Evolutionary conservation across 2,113 vertebrate species (phyloP).

Genomic region (Reinhardtius hippoglossoides): DNA sequence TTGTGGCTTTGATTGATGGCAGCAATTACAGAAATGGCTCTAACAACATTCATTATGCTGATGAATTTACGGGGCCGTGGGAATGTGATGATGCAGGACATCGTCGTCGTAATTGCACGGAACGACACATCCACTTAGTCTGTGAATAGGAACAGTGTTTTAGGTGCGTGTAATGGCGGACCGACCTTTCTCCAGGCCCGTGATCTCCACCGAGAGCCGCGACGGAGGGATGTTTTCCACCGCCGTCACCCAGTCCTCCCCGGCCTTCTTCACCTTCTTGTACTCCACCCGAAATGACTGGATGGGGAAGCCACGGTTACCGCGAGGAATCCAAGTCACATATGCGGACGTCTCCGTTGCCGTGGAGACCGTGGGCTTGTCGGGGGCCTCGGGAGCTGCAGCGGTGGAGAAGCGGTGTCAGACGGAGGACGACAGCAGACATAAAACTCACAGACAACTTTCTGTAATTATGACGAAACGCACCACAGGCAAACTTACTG

Average conservation of each 20-base stretch:
- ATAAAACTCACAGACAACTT: constrained; percentile 15
- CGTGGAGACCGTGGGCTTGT: constrained; percentile 96
- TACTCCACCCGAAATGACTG: constrained; percentile 95
- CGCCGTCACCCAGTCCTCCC: constrained; percentile 91
- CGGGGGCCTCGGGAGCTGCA: constrained; percentile 95
- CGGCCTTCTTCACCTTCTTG: constrained; percentile 92
- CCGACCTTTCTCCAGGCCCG: constrained; percentile 92
- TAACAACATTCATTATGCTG: constrained; percentile 70
- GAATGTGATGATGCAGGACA: constrained; percentile 66
- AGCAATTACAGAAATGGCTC: constrained; percentile 68
- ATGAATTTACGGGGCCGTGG: constrained; percentile 65
- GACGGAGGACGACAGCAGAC: constrained; percentile 1
- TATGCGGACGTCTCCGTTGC: constrained; percentile 96
- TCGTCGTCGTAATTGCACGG: constrained; percentile 56
- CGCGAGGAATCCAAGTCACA: constrained; percentile 97
- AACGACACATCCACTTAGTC: constrained; percentile 11
- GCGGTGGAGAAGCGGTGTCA: constrained; percentile 72
- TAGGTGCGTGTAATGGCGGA: constrained; percentile 2
- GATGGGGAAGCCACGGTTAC: constrained; percentile 95
- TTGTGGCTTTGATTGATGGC: constrained; percentile 66
- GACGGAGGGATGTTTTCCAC: constrained; percentile 95
- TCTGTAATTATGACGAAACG: constrained; percentile 27
- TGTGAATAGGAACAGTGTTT: constrained; percentile 16
- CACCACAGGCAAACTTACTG: constrained; percentile 74
- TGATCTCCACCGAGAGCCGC: constrained; percentile 96